Evolutionary conservation across 1,140 invertebrate genomes (phyloP).

Genomic region (Globodera rostochiensis): DNA sequence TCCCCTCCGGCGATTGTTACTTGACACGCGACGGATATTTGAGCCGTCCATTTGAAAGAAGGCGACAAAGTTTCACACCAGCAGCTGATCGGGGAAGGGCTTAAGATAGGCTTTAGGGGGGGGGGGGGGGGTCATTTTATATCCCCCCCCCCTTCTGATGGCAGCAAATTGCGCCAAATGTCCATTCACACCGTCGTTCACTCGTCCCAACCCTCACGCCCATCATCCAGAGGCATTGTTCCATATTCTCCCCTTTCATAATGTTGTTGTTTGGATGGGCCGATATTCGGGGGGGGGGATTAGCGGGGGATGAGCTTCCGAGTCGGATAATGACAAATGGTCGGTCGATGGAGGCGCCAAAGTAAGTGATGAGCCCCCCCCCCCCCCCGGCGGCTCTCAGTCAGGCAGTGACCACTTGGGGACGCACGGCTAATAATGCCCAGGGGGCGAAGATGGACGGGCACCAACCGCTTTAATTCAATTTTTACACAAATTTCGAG

Average conservation of each 20-base stretch:
- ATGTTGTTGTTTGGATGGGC: neutral
- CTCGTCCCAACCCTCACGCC: neutral
- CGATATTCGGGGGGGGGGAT: neutral
- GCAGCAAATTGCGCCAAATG: too few relatives aligned
- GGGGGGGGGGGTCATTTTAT: neutral
- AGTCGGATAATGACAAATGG: conserved; percentile 4
- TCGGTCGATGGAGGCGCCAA: conserved; percentile 6
- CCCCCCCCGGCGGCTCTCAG: neutral
- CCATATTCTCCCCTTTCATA: neutral
- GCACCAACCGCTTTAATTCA: conserved; percentile 4
- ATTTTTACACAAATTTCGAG: conserved; percentile 2
- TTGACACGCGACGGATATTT: neutral
- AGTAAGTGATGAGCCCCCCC: conserved; percentile 7
- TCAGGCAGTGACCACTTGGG: neutral
- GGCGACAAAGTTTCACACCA: neutral
- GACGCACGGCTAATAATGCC: conserved; percentile 4
- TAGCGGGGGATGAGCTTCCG: neutral
- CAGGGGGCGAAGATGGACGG: neutral
- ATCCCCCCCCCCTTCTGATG: too few relatives aligned
- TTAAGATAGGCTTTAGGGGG: neutral
- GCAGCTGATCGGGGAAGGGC: neutral
- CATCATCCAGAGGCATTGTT: neutral
- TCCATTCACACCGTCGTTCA: neutral
- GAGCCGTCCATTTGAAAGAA: neutral
- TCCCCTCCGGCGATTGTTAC: neutral